Conservation (phyloP, 2,113 vertebrate species). For the Herpetotheres cachinnans region DNA sequence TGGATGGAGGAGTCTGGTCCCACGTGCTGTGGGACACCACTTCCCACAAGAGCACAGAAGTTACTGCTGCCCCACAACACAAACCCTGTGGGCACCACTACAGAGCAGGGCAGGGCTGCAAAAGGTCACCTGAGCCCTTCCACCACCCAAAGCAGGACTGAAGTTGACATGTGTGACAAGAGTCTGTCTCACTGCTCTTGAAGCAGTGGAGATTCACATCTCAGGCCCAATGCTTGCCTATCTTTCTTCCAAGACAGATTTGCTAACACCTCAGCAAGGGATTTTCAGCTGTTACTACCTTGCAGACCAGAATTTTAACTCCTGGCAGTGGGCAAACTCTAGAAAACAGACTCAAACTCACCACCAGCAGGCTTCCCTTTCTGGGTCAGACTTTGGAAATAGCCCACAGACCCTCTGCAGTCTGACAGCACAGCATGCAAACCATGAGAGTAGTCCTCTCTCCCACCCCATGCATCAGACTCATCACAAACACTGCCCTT, state of each 20-base stretch:
- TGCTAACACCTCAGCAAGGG: not conserved
- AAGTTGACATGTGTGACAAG: not conserved
- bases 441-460: not conserved
- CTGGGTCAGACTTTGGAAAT: not conserved
- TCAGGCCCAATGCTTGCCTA: not conserved
- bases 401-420: not conserved
- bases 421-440: not conserved
- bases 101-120: not conserved
- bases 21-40: fast-evolving
- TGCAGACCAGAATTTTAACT: not conserved
- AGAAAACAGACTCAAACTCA: not conserved
- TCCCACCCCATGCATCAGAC: not conserved
- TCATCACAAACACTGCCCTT: not conserved
- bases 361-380: not conserved
- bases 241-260: not conserved
- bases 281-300: not conserved
- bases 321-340: fast-evolving
- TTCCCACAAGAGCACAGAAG: not conserved
- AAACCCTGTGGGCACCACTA: not conserved
- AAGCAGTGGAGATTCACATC: not conserved
- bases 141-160: not conserved
- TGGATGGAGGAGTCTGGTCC: not conserved
- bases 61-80: not conserved
- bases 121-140: not conserved
- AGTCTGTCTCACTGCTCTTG: not conserved